Percentiles rank a stretch among this genome's conserved stretches.
Conservation (phyloP, 1,140 invertebrate genomes). For the Aphelenchoides fujianensis region DNA sequence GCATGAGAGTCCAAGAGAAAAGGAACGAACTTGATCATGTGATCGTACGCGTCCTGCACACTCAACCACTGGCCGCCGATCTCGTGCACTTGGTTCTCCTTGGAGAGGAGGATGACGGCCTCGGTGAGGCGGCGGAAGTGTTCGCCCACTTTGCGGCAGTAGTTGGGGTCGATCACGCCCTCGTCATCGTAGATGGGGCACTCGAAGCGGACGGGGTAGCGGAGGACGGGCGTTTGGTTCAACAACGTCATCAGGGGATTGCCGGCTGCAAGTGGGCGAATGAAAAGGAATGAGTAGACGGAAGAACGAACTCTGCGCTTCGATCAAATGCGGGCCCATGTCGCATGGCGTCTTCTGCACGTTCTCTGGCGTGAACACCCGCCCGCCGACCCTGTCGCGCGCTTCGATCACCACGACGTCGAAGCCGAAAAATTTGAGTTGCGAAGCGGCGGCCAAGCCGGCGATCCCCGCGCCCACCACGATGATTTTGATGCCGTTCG, state of each 20-base stretch:
- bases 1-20: background rate
- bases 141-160: background rate
- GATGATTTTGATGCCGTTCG: conserved; percentile 40
- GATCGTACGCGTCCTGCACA: conserved; percentile 64
- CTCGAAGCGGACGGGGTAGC: conserved; percentile 90
- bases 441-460: conserved; percentile 65
- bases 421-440: conserved; percentile 64
- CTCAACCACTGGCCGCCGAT: conserved; percentile 66
- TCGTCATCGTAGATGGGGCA: conserved; percentile 93
- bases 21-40: conserved; percentile 62
- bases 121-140: background rate
- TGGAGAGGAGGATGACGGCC: conserved; percentile 67
- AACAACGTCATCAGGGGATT: conserved; percentile 93
- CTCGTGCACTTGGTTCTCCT: conserved; percentile 73
- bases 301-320: conserved; percentile 65
- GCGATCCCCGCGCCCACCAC: conserved; percentile 66
- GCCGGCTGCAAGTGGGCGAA: conserved; percentile 71
- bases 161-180: conserved; percentile 67
- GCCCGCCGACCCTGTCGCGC: conserved; percentile 85
- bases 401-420: conserved; percentile 81
- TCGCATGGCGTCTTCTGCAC: conserved; percentile 91
- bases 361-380: conserved; percentile 75
- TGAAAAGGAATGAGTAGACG: conserved; percentile 14
- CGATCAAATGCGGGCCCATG: conserved; percentile 73
- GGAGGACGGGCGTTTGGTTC: conserved; percentile 93